Base-by-base conservation (phyloP, 2,888 invertebrate genomes). In the Sepiola atlantica region DNA sequence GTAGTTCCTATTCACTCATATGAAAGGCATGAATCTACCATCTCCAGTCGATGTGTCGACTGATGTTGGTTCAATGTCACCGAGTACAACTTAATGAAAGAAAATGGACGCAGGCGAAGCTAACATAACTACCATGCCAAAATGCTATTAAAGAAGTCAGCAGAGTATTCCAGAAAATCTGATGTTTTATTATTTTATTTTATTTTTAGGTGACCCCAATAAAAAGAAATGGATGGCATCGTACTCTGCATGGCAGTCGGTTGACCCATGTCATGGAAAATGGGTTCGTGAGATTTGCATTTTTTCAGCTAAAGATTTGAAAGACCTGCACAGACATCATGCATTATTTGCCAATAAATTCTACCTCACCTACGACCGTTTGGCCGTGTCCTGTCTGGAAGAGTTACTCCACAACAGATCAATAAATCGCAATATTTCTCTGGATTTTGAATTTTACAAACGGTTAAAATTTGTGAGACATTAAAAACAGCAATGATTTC, bases 331-430 rank as follows among this genome's bases (percentile, higher is more conserved):
- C 16, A 45, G 24, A 28, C 95, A 96, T 16, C 95, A 95, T 24
- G 96, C 97, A 28, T 94, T 97, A 12, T 96, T 97, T 90, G 97
- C 96, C 90, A 97, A 97, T 95, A 97, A 97, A 94, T 96, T 97
- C 94, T 96, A 97, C 95, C 94, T 96, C 32, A 94, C 95, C 35
- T 95, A 95, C 94, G 97, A 97, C 95, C 96, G 96, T 3, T 95
- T 96, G 18, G 97, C 96, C 0, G 96, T 96, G 91, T 95, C 95
- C 35, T 97, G 97, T 94, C 95, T 97, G 95, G 96, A 96, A 93
- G 96, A 96, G 94, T 94, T 95, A 61, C 92, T 96, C 10, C 93
- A 94, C 21, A 95, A 96, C 35, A 95, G 95, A 94, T 95, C 96
- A 14, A 54, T 94, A 14, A 93, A 94, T 24, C 61, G 94, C 14